Evolutionary conservation across 2,888 invertebrate genomes (phyloP), one percentile per base, ranked within the genome.

Genomic region (Synanthedon vespiformis): DNA sequence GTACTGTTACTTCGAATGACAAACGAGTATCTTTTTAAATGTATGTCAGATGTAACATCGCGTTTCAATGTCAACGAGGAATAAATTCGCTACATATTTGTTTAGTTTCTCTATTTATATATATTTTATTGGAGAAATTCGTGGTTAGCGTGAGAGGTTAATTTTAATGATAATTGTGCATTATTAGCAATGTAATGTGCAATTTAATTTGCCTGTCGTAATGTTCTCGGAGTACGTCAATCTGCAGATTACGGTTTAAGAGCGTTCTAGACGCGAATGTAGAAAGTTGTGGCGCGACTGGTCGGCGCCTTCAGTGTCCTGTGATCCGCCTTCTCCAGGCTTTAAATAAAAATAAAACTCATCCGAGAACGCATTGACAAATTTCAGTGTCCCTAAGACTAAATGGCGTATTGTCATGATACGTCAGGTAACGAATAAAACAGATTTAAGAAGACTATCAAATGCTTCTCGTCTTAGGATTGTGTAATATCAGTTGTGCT

Each of bases 251-350:
- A 84, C 84, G 70, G 85, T 82, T 81, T 83, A 84, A 82, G 76
- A 81, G 73, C 73, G 81, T 72, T 87, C 80, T 86, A 86, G 84
- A 86, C 83, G 77, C 75, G 70, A 76, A 69, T 74, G 87, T 87
- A 87, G 87, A 87, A 87, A 87, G 87, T 86, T 83, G 85, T 67
- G 86, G 76, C 86, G 86, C 86, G 86, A 84, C 87, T 77, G 66
- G 58, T 63, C 72, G 87, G 87, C 87, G 87, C 87, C 87, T 74
- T 73, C 70, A 64, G 67, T 75, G 83, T 87, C 87, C 87, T 85
- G 86, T 80, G 79, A 81, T 74, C 76, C 80, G 84, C 80, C 80
- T 83, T 84, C 81, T 77, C 77, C 70, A 72, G 72, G 71, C 70
- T 72, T 77, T 79, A 80, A 82, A 72, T 72, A 80, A 77, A 76